Percentiles rank a stretch among this genome's conserved stretches.
Conservation (phyloP, 2,797 vertebrate species). For the Phalloptychus januarius region DNA sequence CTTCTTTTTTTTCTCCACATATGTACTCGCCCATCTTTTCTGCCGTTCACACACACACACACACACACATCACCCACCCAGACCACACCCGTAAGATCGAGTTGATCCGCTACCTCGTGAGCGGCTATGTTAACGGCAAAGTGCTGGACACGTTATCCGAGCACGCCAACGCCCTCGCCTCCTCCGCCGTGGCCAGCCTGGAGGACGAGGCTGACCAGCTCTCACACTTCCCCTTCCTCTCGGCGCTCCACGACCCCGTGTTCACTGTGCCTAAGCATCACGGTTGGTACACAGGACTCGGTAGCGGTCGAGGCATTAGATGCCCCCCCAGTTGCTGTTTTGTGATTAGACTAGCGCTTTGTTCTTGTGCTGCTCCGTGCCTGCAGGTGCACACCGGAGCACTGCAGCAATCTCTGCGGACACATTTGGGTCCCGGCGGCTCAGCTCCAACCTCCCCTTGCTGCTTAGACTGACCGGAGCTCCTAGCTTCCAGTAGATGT, state of each 20-base stretch:
- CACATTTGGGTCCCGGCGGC: constrained; percentile 37
- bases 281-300: constrained; percentile 86
- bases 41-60: constrained; percentile 17
- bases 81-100: constrained; percentile 94
- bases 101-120: constrained; percentile 91
- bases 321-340: constrained; percentile 35
- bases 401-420: constrained; percentile 53
- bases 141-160: constrained; percentile 90
- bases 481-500: constrained; percentile 44
- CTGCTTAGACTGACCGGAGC: constrained; percentile 29
- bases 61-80: constrained; percentile 66
- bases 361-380: constrained; percentile 40
- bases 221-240: constrained; percentile 89
- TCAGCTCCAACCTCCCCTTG: constrained; percentile 31
- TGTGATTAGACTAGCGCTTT: constrained; percentile 52
- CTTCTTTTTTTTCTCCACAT: constrained; percentile 20
- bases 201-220: constrained; percentile 89
- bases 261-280: constrained; percentile 87
- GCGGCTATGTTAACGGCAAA: constrained; percentile 87
- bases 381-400: constrained; percentile 30
- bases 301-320: constrained; percentile 40
- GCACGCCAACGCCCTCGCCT: constrained; percentile 89
- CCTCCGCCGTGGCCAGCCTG: constrained; percentile 87
- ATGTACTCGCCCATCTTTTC: not conserved
- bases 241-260: constrained; percentile 84